Conservation (phyloP, 2,797 vertebrate genomes). For the Leptodactylus fallax region DNA sequence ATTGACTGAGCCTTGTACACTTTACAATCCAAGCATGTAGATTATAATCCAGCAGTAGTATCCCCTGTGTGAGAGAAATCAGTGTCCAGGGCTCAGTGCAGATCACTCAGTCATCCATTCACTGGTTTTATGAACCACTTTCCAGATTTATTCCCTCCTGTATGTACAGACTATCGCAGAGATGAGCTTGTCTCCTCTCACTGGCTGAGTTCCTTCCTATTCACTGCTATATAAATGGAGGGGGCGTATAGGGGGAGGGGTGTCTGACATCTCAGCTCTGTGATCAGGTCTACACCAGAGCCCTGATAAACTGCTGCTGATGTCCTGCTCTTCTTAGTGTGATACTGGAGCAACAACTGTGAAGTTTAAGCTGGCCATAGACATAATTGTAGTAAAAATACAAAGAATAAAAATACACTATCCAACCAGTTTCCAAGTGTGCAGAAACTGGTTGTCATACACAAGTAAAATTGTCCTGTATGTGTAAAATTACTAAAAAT, state of each 20-base stretch:
- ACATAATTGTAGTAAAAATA: background rate
- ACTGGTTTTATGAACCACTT: background rate
- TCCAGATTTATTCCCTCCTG: no score
- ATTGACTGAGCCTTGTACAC: background rate
- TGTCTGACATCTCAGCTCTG: constrained; percentile 19
- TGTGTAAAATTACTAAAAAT: no score
- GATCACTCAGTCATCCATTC: constrained; percentile 1
- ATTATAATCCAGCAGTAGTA: constrained; percentile 5
- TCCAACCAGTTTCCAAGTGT: no score
- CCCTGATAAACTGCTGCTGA: background rate
- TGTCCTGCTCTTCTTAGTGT: background rate
- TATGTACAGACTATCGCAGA: background rate
- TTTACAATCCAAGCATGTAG: constrained; percentile 32
- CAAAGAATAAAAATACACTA: no score
- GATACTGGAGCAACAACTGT: background rate
- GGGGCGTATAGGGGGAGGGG: constrained; percentile 46
- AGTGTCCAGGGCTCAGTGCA: background rate
- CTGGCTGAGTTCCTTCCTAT: background rate
- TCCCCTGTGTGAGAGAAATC: background rate
- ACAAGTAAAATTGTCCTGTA: no score
- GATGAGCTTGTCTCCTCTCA: constrained; percentile 25
- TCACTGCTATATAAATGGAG: constrained; percentile 30
- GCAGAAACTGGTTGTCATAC: no score
- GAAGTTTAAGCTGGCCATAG: background rate
- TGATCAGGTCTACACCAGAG: background rate